These are phyloP conservation scores for Chloroclystis v-ata DNA, from an alignment of 2,888 invertebrate species.

Conservation along the genomic window DNA sequence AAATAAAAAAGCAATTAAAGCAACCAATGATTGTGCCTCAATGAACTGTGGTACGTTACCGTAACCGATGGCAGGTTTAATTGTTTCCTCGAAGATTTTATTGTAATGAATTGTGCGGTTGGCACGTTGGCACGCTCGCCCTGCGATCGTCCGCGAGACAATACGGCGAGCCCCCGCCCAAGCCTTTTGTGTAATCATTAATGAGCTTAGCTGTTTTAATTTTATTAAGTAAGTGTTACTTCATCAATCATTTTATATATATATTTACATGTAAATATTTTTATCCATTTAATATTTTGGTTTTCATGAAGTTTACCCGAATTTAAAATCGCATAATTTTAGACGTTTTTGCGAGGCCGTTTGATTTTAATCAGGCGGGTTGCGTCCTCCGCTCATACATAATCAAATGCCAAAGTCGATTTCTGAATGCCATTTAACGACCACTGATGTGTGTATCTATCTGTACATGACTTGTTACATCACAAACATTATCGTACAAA, in stretches of 20 bases:
- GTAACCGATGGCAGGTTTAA: constrained; percentile 73
- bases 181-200: constrained; percentile 74
- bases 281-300: constrained; percentile 69
- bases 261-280: constrained; percentile 72
- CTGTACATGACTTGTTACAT: constrained; percentile 64
- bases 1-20: constrained; percentile 71
- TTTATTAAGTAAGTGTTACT: constrained; percentile 75
- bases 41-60: constrained; percentile 79
- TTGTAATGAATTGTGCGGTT: constrained; percentile 60
- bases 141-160: constrained; percentile 41
- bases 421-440: constrained; percentile 67
- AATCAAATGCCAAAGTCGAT: constrained; percentile 75
- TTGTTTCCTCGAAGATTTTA: constrained; percentile 64
- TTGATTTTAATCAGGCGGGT: constrained; percentile 23
- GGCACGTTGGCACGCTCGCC: constrained; percentile 33
- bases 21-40: constrained; percentile 79
- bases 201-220: constrained; percentile 78
- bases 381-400: constrained; percentile 37
- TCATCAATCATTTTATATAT: constrained; percentile 77
- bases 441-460: constrained; percentile 53
- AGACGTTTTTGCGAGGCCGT: constrained; percentile 15
- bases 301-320: constrained; percentile 74
- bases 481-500: constrained; percentile 76
- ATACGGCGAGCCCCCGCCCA: constrained; percentile 63
- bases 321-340: constrained; percentile 44